These are phyloP conservation scores for Astropecten irregularis DNA, from an alignment of 53 echinoderm and acorn worm genomes.

Conservation along the genomic window DNA sequence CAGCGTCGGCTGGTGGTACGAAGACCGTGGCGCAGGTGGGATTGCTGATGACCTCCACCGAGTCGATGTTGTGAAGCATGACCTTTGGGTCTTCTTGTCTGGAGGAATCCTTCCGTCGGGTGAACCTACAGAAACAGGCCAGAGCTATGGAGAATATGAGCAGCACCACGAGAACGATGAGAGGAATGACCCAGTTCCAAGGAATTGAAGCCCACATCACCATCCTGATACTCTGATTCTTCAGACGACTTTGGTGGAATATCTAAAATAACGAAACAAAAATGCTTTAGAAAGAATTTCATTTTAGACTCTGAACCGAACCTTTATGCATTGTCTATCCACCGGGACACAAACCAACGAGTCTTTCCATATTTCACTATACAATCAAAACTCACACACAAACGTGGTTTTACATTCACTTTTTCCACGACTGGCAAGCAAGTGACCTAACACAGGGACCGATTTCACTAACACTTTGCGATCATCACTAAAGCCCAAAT, in stretches of 20 bases:
- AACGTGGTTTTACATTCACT: too few relatives aligned
- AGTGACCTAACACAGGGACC: too few relatives aligned
- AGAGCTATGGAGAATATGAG: slow-evolving; percentile 49
- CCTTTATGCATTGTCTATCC: too few relatives aligned
- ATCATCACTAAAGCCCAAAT: too few relatives aligned
- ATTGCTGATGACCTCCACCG: slow-evolving; percentile 77
- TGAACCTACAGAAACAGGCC: slow-evolving; percentile 59
- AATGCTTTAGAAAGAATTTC: too few relatives aligned
- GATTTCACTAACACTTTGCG: too few relatives aligned
- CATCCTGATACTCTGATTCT: neutral
- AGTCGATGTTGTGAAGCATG: slow-evolving; percentile 66
- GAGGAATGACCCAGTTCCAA: slow-evolving; percentile 69
- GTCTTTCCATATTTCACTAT: too few relatives aligned
- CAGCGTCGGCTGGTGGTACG: neutral
- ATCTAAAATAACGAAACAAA: too few relatives aligned
- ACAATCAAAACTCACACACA: too few relatives aligned
- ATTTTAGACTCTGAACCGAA: too few relatives aligned
- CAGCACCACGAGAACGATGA: slow-evolving; percentile 54
- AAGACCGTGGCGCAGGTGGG: slow-evolving; percentile 51
- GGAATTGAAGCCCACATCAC: slow-evolving; percentile 43
- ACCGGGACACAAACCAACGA: too few relatives aligned
- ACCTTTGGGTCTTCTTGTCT: slow-evolving; percentile 66
- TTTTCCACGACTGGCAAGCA: too few relatives aligned
- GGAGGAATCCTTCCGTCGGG: slow-evolving; percentile 46
- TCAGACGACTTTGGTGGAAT: neutral